Conservation (phyloP, 2,113 vertebrate species). For the Tachuris rubrigastra region DNA sequence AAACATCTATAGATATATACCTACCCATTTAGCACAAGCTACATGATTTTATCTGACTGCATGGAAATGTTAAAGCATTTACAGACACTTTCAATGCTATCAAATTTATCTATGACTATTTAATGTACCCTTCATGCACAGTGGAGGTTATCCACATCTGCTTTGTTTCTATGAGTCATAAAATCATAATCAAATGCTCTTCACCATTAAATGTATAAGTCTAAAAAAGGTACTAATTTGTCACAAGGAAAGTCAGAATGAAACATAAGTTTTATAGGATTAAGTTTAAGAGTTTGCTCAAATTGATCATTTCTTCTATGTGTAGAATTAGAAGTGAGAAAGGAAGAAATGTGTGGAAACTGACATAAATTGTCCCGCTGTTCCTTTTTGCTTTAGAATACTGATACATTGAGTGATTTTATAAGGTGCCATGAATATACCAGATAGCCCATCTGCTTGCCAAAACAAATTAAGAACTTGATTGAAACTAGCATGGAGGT, state of each 20-base stretch:
- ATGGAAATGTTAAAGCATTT: background rate
- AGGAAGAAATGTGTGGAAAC: background rate
- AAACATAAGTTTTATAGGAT: background rate
- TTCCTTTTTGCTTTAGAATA: slow-evolving; percentile 22
- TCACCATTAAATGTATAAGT: background rate
- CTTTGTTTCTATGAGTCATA: slow-evolving; percentile 32
- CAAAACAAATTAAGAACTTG: background rate
- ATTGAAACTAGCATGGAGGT: background rate
- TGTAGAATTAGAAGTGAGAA: background rate
- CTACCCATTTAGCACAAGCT: background rate
- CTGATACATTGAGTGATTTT: background rate
- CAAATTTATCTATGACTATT: slow-evolving; percentile 15
- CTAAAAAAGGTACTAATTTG: slow-evolving; percentile 45
- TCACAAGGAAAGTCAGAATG: slow-evolving; percentile 6
- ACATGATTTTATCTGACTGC: background rate
- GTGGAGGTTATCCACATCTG: slow-evolving; percentile 32
- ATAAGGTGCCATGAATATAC: background rate
- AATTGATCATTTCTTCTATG: background rate
- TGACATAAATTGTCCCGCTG: background rate
- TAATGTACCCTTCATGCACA: slow-evolving; percentile 24
- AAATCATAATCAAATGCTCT: slow-evolving; percentile 1
- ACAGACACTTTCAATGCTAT: background rate
- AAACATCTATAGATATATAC: background rate
- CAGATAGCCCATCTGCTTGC: background rate
- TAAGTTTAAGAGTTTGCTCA: slow-evolving; percentile 14